These are phyloP conservation scores for Pasiphila rectangulata DNA, from an alignment of 2,888 invertebrate genomes.

Conservation along the genomic window DNA sequence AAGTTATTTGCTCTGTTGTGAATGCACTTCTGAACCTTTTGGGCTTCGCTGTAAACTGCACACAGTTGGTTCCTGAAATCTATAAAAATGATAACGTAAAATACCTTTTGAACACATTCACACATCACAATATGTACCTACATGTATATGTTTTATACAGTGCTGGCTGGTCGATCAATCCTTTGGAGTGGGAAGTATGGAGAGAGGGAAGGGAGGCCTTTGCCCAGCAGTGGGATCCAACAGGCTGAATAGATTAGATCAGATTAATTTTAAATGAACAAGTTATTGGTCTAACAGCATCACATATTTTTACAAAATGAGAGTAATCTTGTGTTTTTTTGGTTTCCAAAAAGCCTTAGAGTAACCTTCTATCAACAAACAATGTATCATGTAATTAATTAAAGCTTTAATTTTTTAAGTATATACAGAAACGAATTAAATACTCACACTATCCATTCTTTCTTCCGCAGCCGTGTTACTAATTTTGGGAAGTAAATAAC, in stretches of 20 bases:
- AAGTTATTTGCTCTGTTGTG: conserved; percentile 86
- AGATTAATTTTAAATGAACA: too few species aligned
- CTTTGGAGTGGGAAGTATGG: too few species aligned
- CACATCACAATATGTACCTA: background rate
- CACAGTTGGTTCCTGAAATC: conserved; percentile 13
- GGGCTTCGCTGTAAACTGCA: conserved; percentile 9
- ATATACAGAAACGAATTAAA: background rate
- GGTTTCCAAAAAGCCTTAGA: too few species aligned
- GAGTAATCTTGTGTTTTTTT: too few species aligned
- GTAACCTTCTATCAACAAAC: background rate
- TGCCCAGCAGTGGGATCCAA: too few species aligned
- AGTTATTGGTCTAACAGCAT: too few species aligned
- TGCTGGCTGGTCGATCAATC: too few species aligned
- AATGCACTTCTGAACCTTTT: conserved; percentile 83
- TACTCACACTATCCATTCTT: conserved; percentile 3
- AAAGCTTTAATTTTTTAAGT: background rate
- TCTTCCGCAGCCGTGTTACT: background rate
- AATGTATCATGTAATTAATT: background rate
- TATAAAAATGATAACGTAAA: conserved; percentile 9
- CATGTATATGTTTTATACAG: too few species aligned
- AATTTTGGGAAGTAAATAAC: background rate
- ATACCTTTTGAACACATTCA: background rate
- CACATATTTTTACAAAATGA: too few species aligned
- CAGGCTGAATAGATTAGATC: too few species aligned
- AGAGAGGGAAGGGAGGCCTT: too few species aligned